Evolutionary conservation across 2,797 vertebrate genomes (phyloP).

Genomic region (Botia kubotai): DNA sequence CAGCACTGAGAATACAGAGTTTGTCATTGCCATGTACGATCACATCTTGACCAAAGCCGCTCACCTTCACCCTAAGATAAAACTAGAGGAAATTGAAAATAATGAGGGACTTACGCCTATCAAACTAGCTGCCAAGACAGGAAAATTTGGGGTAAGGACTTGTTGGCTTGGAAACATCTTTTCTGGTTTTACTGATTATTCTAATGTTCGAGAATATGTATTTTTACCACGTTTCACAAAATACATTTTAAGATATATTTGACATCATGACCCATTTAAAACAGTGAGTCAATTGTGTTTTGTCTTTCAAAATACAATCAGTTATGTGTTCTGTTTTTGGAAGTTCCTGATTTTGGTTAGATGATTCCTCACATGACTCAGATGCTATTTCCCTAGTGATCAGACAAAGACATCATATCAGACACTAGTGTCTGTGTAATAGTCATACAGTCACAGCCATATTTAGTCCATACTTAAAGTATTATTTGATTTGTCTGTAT

Average conservation of each 20-base stretch:
- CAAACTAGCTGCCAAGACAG: conserved; percentile 88
- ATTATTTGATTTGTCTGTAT: no score
- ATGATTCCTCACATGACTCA: conserved; percentile 34
- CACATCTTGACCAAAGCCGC: conserved; percentile 83
- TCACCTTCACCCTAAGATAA: conserved; percentile 70
- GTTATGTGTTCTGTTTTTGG: conserved; percentile 21
- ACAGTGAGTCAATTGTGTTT: not conserved
- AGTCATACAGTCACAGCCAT: not conserved
- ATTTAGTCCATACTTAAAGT: no score
- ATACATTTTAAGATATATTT: not conserved
- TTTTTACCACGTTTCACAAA: not conserved
- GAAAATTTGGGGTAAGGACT: conserved; percentile 87
- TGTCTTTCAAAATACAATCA: not conserved
- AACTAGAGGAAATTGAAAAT: conserved; percentile 88
- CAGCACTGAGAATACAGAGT: conserved; percentile 86
- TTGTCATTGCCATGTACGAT: conserved; percentile 90
- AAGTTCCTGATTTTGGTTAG: conserved; percentile 39
- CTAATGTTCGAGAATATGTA: not conserved
- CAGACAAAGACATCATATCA: not conserved
- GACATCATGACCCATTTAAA: not conserved
- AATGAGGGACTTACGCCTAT: conserved; percentile 84
- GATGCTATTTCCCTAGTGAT: not conserved
- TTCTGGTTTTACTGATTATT: not conserved
- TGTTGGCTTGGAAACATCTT: not conserved
- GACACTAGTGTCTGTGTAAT: not conserved